Evolutionary conservation across 1,140 invertebrate species (phyloP), one percentile per base, ranked within the genome.

Genomic region (Tetraneura akinire): DNA sequence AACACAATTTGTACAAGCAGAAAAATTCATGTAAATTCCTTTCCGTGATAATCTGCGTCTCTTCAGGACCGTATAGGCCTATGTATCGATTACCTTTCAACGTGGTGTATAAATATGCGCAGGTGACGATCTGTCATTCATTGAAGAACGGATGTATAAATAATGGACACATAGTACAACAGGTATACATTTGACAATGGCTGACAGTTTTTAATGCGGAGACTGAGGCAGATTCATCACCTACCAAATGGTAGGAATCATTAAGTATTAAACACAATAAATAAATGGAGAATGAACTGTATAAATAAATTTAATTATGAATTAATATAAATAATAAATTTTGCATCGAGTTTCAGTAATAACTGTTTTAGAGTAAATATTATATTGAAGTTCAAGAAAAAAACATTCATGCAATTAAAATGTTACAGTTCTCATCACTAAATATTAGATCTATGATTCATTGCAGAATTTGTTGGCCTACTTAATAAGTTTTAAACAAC

Each of bases 221-320:
- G 16, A 42, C 51, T 60, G 51, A 57, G 37, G 74, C 74, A 62
- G 74, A 45, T 49, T 71, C 74, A 60, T 32, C 74, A 45, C 74
- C 74, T 78, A 78, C 74, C 74, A 78, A 78, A 78, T 78, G 74
- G 74, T 78, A 78, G 74, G 74, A 60, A 78, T 78, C 74, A 78
- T 78, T 78, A 62, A 78, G 74, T 78, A 78, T 78, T 78, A 60
- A 42, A 42, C 73, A n/a, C n/a, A 57, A 76, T 78, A 78, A 60
- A 78, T 60, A 45, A 62, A 60, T 78, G 74, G 74, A 78, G 74
- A 78, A 78, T 78, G 74, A 78, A 60, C 53, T 78, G 74, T 78
- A 62, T 42, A 62, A 78, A 60, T 47, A 62, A 71, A 60, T 57
- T 60, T 62, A 78, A 26, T 26, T 62, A 78, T 74, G 53, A 76